Evolutionary conservation across 2,113 vertebrate species (phyloP).

Genomic region (Laticauda laticaudata): DNA sequence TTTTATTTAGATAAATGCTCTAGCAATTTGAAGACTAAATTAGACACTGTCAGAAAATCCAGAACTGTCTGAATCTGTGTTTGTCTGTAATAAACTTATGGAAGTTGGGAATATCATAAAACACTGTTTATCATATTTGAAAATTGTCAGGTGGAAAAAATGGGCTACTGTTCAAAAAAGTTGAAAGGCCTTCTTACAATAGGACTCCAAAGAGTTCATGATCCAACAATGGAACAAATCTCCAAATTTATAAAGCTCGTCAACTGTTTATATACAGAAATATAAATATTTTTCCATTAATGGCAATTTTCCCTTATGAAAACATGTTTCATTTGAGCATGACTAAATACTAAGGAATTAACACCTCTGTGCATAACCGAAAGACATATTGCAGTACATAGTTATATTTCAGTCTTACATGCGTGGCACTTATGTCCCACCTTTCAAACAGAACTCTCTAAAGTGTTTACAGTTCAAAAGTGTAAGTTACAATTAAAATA

Average conservation of each 20-base stretch:
- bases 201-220: neutral
- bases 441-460: neutral
- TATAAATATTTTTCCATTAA: neutral
- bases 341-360: constrained; percentile 34
- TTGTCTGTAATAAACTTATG: neutral
- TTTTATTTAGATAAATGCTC: neutral
- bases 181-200: neutral
- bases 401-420: neutral
- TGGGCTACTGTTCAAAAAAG: neutral
- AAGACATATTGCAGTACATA: neutral
- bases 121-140: too few species aligned
- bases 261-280: neutral
- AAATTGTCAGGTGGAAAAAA: neutral
- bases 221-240: neutral
- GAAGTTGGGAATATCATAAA: neutral
- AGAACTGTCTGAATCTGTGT: neutral
- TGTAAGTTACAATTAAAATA: neutral
- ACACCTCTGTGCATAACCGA: neutral
- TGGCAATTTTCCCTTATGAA: constrained; percentile 15
- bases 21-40: neutral
- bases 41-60: neutral
- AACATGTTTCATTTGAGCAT: constrained; percentile 16
- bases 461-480: neutral
- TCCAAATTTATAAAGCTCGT: constrained; percentile 2
- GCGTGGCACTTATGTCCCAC: neutral